Percentiles rank a stretch among this genome's conserved stretches.
These are phyloP conservation scores for Mimachlamys varia DNA, from an alignment of 2,888 invertebrate genomes.

Conservation along the genomic window DNA sequence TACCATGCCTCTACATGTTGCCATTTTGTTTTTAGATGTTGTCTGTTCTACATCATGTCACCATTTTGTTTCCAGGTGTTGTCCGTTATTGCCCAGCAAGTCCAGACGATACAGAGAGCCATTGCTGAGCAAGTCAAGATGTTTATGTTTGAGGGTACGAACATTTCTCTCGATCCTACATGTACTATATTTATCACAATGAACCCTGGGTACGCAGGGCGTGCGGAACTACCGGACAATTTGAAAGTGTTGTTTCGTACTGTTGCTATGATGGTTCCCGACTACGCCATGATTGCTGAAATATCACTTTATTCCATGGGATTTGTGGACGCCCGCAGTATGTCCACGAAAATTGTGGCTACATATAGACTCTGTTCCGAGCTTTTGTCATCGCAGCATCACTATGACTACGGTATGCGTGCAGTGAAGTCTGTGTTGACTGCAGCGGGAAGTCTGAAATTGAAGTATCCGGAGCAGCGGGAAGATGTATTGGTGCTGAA, in stretches of 20 bases:
- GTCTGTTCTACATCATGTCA: constrained; percentile 73
- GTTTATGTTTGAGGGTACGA: constrained; percentile 80
- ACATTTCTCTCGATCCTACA: constrained; percentile 79
- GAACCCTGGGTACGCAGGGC: constrained; percentile 81
- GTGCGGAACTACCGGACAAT: constrained; percentile 81
- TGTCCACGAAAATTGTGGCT: constrained; percentile 80
- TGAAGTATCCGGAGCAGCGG: constrained; percentile 78
- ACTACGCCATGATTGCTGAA: constrained; percentile 81
- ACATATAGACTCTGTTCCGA: constrained; percentile 81
- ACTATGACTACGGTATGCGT: constrained; percentile 81
- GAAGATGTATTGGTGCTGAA: constrained; percentile 80
- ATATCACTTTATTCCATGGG: constrained; percentile 81
- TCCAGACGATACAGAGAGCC: constrained; percentile 81
- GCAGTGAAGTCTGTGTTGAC: constrained; percentile 81
- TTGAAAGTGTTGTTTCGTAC: constrained; percentile 81
- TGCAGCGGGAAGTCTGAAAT: constrained; percentile 80
- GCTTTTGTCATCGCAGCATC: constrained; percentile 81
- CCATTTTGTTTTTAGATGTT: constrained; percentile 70
- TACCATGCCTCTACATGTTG: neutral
- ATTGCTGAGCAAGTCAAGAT: constrained; percentile 77
- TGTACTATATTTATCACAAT: constrained; percentile 81
- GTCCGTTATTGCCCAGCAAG: constrained; percentile 81
- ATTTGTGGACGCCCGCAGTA: constrained; percentile 79
- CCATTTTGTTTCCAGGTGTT: constrained; percentile 70
- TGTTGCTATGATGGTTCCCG: constrained; percentile 82